Base-by-base conservation (phyloP, 92 coral and sea anemone genomes). In the Anthopleura xanthogrammica region DNA sequence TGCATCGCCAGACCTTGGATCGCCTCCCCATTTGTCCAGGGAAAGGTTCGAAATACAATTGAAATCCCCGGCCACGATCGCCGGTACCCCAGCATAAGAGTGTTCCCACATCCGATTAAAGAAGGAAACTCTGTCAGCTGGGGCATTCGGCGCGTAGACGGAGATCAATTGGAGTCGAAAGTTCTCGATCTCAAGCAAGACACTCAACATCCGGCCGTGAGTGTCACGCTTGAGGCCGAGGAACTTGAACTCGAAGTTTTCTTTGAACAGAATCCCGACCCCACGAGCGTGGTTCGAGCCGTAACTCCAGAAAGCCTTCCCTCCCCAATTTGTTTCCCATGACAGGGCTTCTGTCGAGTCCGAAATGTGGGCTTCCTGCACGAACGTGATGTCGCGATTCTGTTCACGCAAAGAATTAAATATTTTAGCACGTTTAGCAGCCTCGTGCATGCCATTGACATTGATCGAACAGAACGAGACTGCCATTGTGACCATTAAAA, bases 141-240 rank as follows among this genome's bases (percentile, higher is more conserved):
- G 66, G 12, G 36, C 46, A 20, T 85, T 85, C 0, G 89, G 89
- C 0, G 82, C 78, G 40, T 86, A 86, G 39, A 86, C 16, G 39
- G 76, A 79, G 11, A 58, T 66, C 1, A 86, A 9, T 76, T 86
- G 82, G 0, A 86, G 24, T 36, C 5, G 0, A 0, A 23, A 19
- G 1, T 40, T 6, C 1, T 39, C 42, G 9, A 16, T 1, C 46
- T 80, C 39, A 6, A 86, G 3, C 23, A 43, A 24, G 2, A 23
- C 85, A 10, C 41, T 76, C 12, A 80, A 8, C 23, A 86, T n/a
- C 16, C 85, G 46, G 39, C 82, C 86, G 0, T 58, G 60, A 24
- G 70, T 14, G 57, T 77, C 80, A 50, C 60, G 60, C 80, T 77
- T 77, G 42, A 77, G 80, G 60, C 62, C 80, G 29, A 77, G 60